Percentiles rank a stretch among this genome's conserved stretches.
Evolutionary conservation across 2,888 invertebrate species (phyloP).

Genomic region (Spisula solida): DNA sequence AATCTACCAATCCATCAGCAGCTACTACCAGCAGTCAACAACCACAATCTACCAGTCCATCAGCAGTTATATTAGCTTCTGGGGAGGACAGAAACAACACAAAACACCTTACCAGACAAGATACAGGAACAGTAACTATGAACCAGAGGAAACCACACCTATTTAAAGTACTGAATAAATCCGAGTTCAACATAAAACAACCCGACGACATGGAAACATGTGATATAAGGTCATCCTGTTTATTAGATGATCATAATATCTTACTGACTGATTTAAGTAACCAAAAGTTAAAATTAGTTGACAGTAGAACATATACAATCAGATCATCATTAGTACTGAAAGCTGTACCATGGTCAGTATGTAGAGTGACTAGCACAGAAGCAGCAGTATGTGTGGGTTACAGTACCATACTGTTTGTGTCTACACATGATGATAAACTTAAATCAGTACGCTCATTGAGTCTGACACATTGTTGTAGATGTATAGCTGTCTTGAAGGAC

Average conservation of each 20-base stretch:
- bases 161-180: neutral
- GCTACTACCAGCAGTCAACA: no score
- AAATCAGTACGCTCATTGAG: neutral
- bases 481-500: constrained; percentile 21
- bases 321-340: no score
- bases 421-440: neutral
- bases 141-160: neutral
- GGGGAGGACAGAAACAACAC: no score
- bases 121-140: neutral
- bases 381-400: neutral
- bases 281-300: no score
- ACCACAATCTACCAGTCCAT: no score
- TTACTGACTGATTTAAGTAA: neutral
- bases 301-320: no score
- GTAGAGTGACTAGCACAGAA: neutral
- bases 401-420: constrained; percentile 17
- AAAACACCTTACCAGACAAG: no score
- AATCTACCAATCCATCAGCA: no score
- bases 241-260: neutral
- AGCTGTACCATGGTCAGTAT: neutral
- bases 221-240: neutral
- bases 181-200: neutral
- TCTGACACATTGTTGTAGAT: neutral
- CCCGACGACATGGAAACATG: neutral
- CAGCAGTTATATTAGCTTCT: no score